These are phyloP conservation scores for Colossoma macropomum DNA, from an alignment of 2,113 vertebrate genomes.

Conservation along the genomic window DNA sequence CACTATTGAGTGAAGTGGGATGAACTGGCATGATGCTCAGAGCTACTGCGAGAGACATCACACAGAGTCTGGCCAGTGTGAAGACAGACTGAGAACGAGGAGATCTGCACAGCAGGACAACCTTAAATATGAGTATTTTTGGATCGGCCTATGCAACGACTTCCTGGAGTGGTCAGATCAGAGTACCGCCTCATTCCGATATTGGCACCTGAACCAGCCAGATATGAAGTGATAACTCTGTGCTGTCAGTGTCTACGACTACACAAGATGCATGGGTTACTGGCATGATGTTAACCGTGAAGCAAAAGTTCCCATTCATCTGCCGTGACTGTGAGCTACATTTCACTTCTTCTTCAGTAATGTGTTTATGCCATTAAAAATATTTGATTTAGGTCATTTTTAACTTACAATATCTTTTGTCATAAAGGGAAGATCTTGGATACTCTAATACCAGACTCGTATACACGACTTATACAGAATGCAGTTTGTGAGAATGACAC, in stretches of 20 bases:
- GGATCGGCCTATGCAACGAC: slow-evolving; percentile 25
- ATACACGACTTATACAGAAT: no score
- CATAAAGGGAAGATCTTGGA: no score
- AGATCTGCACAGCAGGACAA: background rate
- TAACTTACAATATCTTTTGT: background rate
- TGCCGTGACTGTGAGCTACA: slow-evolving; percentile 31
- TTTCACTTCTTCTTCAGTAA: background rate
- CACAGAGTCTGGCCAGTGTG: slow-evolving; percentile 5
- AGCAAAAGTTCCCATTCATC: background rate
- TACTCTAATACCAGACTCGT: background rate
- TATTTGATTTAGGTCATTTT: background rate
- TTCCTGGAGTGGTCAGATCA: slow-evolving; percentile 27
- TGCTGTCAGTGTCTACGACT: background rate
- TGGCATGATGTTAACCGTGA: background rate
- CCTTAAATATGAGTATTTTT: fast-evolving
- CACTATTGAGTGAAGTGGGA: background rate
- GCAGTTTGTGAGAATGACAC: no score
- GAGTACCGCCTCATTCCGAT: slow-evolving; percentile 17
- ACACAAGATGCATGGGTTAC: background rate
- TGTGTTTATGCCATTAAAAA: no score
- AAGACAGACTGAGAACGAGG: slow-evolving; percentile 4
- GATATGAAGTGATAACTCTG: background rate
- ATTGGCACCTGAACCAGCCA: background rate
- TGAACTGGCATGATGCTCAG: background rate
- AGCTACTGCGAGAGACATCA: background rate